phyloP scores from a whole-genome alignment of 1,140 invertebrate species.

The Hesperophylax magnus region DNA sequence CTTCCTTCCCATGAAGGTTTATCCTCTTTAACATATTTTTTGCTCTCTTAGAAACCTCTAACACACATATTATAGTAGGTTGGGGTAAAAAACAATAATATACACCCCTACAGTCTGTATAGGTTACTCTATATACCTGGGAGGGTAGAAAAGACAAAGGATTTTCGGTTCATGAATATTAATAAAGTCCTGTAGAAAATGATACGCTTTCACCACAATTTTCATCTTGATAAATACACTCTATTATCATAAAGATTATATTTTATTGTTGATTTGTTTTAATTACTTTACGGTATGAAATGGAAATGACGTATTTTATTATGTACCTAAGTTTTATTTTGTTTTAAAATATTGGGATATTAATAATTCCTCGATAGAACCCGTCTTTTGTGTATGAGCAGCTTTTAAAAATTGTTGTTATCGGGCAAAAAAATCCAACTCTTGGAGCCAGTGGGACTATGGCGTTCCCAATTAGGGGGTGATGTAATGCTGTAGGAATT shows the following conservation, averaged over 20 bases:
- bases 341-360: no score
- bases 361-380: no score
- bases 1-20: background rate
- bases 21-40: constrained; percentile 13
- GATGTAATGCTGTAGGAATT: no score
- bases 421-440: no score
- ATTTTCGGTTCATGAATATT: constrained; percentile 37
- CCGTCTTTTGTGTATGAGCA: no score
- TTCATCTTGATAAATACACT: constrained; percentile 14
- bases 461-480: no score
- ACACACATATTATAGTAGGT: constrained; percentile 7
- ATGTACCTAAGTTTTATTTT: no score
- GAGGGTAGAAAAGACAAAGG: constrained; percentile 34
- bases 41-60: constrained; percentile 1
- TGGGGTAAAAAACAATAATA: constrained; percentile 18
- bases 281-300: no score
- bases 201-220: constrained; percentile 26
- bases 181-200: constrained; percentile 25
- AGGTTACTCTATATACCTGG: background rate
- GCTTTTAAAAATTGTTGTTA: no score
- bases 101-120: background rate
- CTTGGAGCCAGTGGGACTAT: no score
- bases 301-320: no score
- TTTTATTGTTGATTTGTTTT: constrained; percentile 4
- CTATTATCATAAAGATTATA: background rate